Evolutionary conservation across 2,113 vertebrate species (phyloP).

Genomic region (Chaetops frenatus): DNA sequence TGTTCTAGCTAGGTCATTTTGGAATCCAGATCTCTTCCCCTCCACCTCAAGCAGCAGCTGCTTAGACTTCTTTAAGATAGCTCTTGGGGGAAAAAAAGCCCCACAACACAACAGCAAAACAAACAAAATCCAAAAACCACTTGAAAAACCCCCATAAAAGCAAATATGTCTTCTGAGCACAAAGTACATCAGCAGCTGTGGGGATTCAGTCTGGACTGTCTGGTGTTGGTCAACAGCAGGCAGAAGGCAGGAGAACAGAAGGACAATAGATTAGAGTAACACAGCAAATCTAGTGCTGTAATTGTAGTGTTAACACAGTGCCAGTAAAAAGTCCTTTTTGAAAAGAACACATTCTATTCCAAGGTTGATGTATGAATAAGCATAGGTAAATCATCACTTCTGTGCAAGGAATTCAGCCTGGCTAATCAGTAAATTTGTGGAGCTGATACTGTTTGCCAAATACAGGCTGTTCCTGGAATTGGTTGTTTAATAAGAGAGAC

Average conservation of each 20-base stretch:
- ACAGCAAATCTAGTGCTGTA: not conserved
- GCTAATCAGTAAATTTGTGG: not conserved
- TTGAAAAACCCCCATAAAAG: not conserved
- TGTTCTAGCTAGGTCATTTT: not conserved
- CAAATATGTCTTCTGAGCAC: not conserved
- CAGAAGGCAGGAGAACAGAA: not conserved
- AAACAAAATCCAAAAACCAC: not conserved
- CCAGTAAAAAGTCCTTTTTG: not conserved
- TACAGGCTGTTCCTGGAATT: not conserved
- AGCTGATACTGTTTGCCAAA: not conserved
- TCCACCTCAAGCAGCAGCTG: not conserved
- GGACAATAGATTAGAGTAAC: not conserved
- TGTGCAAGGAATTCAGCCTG: not conserved
- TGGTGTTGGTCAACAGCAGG: not conserved
- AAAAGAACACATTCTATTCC: not conserved
- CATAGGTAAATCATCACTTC: not conserved
- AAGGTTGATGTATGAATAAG: not conserved
- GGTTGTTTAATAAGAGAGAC: not conserved
- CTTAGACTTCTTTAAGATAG: not conserved
- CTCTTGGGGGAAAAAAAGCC: accelerated
- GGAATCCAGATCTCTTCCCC: not conserved
- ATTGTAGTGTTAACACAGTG: not conserved
- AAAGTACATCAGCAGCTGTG: not conserved
- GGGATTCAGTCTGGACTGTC: not conserved
- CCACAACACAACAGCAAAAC: not conserved